phyloP scores from a whole-genome alignment of 1,140 invertebrate species.

The Chelonus insularis region DNA sequence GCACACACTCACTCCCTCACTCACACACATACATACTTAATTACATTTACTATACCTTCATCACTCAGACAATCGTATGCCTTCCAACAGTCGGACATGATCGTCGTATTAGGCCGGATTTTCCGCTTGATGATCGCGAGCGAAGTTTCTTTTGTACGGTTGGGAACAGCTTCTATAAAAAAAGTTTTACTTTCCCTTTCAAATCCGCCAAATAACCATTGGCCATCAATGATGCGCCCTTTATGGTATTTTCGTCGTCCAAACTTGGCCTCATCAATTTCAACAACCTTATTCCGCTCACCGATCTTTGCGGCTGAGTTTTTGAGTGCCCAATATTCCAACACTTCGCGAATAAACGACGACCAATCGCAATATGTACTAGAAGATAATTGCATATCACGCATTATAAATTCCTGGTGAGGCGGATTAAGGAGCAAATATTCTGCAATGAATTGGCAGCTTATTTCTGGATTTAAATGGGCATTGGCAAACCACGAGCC shows the following conservation, averaged over 20 bases:
- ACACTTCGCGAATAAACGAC: neutral
- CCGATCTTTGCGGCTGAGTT: neutral
- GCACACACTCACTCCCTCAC: no score
- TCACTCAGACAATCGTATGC: conserved; percentile 33
- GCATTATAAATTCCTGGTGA: neutral
- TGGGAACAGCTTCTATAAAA: conserved; percentile 33
- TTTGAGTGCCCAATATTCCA: neutral
- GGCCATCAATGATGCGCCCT: conserved; percentile 37
- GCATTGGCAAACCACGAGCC: neutral
- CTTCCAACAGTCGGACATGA: conserved; percentile 40
- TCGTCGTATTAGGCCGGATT: conserved; percentile 37
- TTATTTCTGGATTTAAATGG: neutral
- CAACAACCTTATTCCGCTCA: conserved; percentile 24
- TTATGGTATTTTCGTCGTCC: conserved; percentile 39
- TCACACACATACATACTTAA: no score
- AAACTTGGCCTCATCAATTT: conserved; percentile 34
- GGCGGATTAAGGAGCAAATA: neutral
- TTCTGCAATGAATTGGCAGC: neutral
- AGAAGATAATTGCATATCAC: neutral
- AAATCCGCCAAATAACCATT: conserved; percentile 54
- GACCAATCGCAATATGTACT: neutral
- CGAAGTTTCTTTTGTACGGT: conserved; percentile 27
- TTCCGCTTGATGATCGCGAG: conserved; percentile 31
- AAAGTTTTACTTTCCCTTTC: conserved; percentile 30
- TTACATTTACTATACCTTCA: neutral